Base-by-base conservation (phyloP, 2,888 invertebrate genomes). In the Caenorhabditis wallacei region DNA sequence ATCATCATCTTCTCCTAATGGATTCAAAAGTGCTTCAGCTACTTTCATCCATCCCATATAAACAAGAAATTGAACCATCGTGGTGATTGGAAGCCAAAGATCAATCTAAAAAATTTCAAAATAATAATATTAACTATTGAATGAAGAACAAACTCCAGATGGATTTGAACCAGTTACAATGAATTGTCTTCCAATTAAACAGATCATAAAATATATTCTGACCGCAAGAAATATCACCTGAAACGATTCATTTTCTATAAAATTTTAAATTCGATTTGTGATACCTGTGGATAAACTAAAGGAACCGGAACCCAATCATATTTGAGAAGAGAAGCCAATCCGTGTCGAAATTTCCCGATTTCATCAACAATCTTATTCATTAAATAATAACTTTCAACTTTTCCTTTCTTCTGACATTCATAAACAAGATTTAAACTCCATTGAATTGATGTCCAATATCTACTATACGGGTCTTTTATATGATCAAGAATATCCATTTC, bases 1-100 rank as follows among this genome's bases (percentile, higher is more conserved):
- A 48, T 88, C 87, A 54, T 87, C 87, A 48, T 88, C 88, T 37
- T 88, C 87, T 53, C 90, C 90, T 18, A 91, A 63, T 4, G 91
- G 90, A 78, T 91, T 91, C 46, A 91, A 76, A 57, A 91, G 82
- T 1, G 91, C 90, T 64, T 91, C 90, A 13, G 90, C 91, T 7
- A 87, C 88, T 66, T 87, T 87, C 87, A 88, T 88, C 88, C 88
- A 88, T 53, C 87, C 88, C 86, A 89, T 85, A 74, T 86, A 89
- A 7, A 89, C 88, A 10, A 89, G 80, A 72, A 89, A 89, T 69
- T 89, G 88, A 5, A 89, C 85, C 85, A 89, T 88, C 22, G 89
- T 89, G 2, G 85, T 89, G 46, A 90, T 84, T 1, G 90, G 90
- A 5, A 90, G 71, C 87, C 88, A 90, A 16, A 90, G 79, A 59